These are phyloP conservation scores for Lethenteron reissneri DNA, from an alignment of 2,113 vertebrate genomes.

Conservation along the genomic window DNA sequence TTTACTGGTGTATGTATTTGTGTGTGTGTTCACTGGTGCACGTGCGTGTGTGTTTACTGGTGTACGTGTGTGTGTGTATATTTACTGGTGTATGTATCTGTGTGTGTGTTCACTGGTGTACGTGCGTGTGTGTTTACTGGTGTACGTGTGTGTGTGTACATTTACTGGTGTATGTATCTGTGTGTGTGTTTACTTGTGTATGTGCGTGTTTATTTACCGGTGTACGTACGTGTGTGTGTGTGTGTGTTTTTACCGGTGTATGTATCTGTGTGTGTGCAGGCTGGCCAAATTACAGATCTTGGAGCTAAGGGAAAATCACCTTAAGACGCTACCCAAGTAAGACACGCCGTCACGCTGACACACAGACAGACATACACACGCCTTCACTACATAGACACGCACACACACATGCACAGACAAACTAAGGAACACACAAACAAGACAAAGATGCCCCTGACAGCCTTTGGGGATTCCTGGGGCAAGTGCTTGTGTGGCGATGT, in stretches of 20 bases:
- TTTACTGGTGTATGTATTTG: too few relatives aligned
- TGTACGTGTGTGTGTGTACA: background rate
- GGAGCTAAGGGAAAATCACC: constrained; percentile 92
- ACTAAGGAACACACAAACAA: too few relatives aligned
- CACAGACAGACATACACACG: background rate
- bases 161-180: too few relatives aligned
- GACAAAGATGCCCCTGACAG: too few relatives aligned
- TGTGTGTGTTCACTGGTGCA: too few relatives aligned
- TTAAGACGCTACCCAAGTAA: constrained; percentile 98
- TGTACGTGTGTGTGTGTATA: background rate
- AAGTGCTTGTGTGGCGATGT: too few relatives aligned
- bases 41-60: too few relatives aligned
- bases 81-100: background rate
- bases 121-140: background rate
- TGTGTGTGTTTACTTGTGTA: background rate
- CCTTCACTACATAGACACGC: background rate
- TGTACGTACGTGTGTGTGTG: background rate
- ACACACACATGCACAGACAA: background rate
- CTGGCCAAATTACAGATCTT: constrained; percentile 83
- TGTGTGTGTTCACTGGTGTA: background rate
- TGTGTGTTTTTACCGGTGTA: background rate
- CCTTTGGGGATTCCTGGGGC: too few relatives aligned
- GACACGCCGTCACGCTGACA: constrained; percentile 14
- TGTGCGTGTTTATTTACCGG: background rate
- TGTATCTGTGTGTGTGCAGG: constrained; percentile 21